These are phyloP conservation scores for Frankliniella intonsa DNA, from an alignment of 2,888 invertebrate species.

Conservation along the genomic window DNA sequence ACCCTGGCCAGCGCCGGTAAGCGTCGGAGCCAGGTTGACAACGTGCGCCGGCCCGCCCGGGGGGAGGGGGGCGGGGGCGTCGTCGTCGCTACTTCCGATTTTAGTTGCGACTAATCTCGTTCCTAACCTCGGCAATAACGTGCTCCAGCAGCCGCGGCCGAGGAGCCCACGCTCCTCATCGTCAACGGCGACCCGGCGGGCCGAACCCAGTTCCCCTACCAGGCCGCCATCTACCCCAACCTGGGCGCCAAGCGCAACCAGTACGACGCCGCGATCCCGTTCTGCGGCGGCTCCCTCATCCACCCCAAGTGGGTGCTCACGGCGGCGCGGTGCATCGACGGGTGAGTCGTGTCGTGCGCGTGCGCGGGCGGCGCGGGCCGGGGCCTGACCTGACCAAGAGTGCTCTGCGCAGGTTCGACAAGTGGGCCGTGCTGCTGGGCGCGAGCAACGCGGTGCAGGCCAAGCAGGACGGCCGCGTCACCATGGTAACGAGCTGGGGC, in stretches of 20 bases:
- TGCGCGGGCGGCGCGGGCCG: not conserved
- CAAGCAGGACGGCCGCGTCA: not conserved
- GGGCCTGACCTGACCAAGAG: too few species aligned
- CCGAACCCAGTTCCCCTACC: not conserved
- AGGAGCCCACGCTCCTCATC: not conserved
- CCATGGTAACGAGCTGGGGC: not conserved
- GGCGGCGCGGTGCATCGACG: conserved; percentile 70
- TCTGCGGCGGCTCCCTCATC: conserved; percentile 78
- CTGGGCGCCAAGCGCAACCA: not conserved
- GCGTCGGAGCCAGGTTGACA: not conserved
- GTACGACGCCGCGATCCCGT: conserved; percentile 53
- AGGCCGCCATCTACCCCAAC: not conserved
- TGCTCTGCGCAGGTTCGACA: too few species aligned
- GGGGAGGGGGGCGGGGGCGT: not conserved
- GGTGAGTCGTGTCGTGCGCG: conserved; percentile 44
- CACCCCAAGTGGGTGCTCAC: conserved; percentile 71
- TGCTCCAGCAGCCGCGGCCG: too few species aligned
- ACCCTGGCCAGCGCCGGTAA: conserved; percentile 14
- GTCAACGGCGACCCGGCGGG: not conserved
- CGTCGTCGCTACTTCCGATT: not conserved
- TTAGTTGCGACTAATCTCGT: not conserved
- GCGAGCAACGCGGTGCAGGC: not conserved
- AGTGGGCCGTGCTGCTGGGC: not conserved
- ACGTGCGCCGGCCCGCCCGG: not conserved
- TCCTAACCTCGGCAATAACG: not conserved